Conservation (phyloP, 2,113 vertebrate genomes). For the Motacilla alba region DNA sequence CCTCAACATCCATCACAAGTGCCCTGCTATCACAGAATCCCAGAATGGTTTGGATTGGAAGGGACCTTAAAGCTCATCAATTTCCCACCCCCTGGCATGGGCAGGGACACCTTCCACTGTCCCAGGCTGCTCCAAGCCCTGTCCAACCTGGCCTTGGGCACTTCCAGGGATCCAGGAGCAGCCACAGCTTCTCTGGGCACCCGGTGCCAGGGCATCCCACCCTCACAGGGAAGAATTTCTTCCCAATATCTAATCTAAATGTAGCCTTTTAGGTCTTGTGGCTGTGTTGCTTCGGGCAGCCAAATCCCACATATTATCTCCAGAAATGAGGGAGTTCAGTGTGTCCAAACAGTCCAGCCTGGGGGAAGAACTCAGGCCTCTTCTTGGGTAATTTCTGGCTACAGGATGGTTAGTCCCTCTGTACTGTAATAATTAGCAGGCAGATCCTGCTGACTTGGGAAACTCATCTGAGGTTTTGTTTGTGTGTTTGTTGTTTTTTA, state of each 20-base stretch:
- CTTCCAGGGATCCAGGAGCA: not conserved
- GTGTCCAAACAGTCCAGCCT: not conserved
- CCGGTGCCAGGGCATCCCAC: not conserved
- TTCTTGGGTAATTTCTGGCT: conserved; percentile 11
- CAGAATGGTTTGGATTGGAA: not conserved
- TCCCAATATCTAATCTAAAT: not conserved
- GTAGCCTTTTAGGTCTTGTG: not conserved
- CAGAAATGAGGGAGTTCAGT: not conserved
- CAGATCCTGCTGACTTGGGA: conserved; percentile 47
- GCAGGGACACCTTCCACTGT: not conserved
- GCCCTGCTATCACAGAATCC: not conserved
- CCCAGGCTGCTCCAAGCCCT: accelerated
- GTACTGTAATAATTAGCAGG: conserved; percentile 51
- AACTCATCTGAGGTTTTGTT: conserved; percentile 50
- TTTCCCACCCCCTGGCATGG: not conserved
- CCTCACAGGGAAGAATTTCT: not conserved
- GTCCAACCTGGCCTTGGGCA: accelerated
- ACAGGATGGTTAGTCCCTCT: not conserved
- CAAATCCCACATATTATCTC: not conserved
- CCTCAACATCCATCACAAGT: not conserved
- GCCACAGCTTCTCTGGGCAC: not conserved
- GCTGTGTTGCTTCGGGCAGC: not conserved
- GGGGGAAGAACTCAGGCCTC: not conserved
- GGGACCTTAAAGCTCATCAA: not conserved
- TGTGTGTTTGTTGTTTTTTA: conserved; percentile 63